phyloP scores from a whole-genome alignment of 2,113 vertebrate genomes.

The Patagioenas fasciata region DNA sequence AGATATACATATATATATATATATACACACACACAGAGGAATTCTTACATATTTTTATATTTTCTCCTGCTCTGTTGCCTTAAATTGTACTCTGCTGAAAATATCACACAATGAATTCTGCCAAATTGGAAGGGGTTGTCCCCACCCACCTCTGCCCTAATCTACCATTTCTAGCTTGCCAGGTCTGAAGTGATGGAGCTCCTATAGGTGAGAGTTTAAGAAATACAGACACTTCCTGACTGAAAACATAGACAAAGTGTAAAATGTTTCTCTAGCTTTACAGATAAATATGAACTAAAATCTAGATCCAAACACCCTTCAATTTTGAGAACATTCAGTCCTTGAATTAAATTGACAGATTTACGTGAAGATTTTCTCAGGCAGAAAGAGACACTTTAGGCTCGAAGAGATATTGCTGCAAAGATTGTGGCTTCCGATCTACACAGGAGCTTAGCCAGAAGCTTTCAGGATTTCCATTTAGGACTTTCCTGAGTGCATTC shows the following conservation, averaged over 20 bases:
- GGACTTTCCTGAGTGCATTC: neutral
- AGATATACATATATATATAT: no score
- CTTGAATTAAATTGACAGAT: neutral
- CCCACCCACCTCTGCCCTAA: neutral
- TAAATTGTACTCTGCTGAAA: neutral
- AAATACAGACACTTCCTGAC: neutral
- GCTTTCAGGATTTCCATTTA: neutral
- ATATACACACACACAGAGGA: rapidly evolving
- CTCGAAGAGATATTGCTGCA: neutral
- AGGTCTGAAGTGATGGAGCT: neutral
- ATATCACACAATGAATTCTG: neutral
- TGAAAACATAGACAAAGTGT: neutral
- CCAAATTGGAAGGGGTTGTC: neutral
- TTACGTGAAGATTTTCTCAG: neutral
- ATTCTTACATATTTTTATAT: neutral
- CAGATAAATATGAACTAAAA: neutral
- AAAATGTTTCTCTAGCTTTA: neutral
- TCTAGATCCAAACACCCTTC: neutral
- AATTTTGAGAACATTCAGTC: neutral
- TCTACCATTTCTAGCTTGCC: neutral
- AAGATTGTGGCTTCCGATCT: neutral
- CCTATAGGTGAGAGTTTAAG: neutral
- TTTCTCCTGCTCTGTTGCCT: neutral
- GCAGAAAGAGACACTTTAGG: neutral
- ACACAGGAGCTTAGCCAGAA: neutral